These are phyloP conservation scores for Anguilla japonica DNA, from an alignment of 2,113 vertebrate genomes.

Conservation along the genomic window DNA sequence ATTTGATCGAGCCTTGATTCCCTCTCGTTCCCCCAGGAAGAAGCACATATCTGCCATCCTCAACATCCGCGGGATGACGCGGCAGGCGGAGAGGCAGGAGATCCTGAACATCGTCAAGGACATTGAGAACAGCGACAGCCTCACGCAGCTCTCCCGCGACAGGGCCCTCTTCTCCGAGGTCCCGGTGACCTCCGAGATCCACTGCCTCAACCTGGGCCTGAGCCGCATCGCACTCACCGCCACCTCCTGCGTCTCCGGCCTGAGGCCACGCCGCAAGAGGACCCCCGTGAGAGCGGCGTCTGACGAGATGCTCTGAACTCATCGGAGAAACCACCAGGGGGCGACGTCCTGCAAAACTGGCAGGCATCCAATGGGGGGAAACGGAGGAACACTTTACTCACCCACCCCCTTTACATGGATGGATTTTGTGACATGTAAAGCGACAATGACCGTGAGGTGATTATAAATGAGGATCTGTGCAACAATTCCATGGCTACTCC, in stretches of 20 bases:
- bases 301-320: conserved; percentile 55
- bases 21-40: conserved; percentile 62
- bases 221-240: conserved; percentile 68
- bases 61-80: conserved; percentile 78
- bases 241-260: conserved; percentile 62
- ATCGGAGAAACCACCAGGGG: background rate
- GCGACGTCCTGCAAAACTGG: background rate
- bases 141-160: conserved; percentile 53
- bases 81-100: conserved; percentile 73
- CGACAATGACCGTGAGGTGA: background rate
- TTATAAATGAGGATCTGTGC: background rate
- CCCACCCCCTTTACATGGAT: background rate
- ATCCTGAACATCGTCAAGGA: conserved; percentile 82
- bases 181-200: conserved; percentile 70
- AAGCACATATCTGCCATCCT: conserved; percentile 83
- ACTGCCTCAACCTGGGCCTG: conserved; percentile 76
- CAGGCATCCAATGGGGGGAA: background rate
- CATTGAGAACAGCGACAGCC: conserved; percentile 67
- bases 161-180: conserved; percentile 79
- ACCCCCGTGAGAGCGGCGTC: conserved; percentile 49
- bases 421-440: conserved; percentile 1
- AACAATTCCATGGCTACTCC: background rate
- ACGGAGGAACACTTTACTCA: background rate
- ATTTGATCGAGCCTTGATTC: background rate
- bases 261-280: conserved; percentile 52